A percentile compares a stretch with the other conserved stretches of the same genome.
Conservation (phyloP, 1,140 invertebrate genomes). For the Harlomillsia oculata region DNA sequence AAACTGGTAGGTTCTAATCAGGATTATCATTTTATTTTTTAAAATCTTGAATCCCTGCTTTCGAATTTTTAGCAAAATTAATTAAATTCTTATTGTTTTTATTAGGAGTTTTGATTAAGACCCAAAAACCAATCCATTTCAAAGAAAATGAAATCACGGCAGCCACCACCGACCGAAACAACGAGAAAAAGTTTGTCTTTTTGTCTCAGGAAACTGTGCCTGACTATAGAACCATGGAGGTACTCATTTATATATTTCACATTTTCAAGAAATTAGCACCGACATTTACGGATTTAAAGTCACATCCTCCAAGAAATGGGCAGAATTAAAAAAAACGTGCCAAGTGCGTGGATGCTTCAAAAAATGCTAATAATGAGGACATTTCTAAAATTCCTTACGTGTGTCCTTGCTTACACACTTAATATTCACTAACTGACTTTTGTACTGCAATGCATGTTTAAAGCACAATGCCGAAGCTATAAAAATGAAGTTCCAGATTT, state of each 20-base stretch:
- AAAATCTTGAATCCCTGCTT: background rate
- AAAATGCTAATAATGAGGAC: no score
- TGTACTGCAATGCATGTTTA: no score
- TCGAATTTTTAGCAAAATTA: background rate
- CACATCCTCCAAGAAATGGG: background rate
- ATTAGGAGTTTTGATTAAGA: slow-evolving; percentile 44
- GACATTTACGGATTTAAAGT: background rate
- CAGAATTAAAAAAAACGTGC: no score
- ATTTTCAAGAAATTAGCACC: background rate
- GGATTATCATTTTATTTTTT: slow-evolving; percentile 9
- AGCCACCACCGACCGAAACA: slow-evolving; percentile 56
- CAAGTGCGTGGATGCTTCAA: no score
- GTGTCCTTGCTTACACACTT: no score
- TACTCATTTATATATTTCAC: slow-evolving; percentile 26
- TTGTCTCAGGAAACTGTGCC: slow-evolving; percentile 68
- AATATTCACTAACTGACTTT: no score
- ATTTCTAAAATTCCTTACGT: no score
- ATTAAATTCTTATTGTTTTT: background rate
- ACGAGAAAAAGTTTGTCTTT: slow-evolving; percentile 74
- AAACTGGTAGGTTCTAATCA: slow-evolving; percentile 50
- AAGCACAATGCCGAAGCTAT: no score
- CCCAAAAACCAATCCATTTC: slow-evolving; percentile 58
- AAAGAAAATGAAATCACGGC: slow-evolving; percentile 45
- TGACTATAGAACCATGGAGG: slow-evolving; percentile 64
- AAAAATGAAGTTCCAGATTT: no score